These are phyloP conservation scores for Fulmarus glacialis DNA, from an alignment of 2,113 vertebrate genomes.

Conservation along the genomic window DNA sequence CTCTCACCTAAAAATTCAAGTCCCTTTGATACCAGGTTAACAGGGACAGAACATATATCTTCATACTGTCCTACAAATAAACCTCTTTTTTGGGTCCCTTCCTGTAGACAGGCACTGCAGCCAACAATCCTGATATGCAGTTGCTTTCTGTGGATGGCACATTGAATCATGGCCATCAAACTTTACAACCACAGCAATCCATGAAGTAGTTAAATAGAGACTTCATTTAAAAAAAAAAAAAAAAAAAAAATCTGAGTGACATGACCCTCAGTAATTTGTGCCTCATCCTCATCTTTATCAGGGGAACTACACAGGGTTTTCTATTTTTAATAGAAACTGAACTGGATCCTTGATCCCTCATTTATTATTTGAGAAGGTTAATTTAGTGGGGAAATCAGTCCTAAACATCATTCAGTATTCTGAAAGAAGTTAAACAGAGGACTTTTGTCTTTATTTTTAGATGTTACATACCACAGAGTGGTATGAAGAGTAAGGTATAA, in stretches of 20 bases:
- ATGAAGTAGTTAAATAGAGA: neutral
- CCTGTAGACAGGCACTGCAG: neutral
- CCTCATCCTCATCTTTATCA: neutral
- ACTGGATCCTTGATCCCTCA: neutral
- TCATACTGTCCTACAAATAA: neutral
- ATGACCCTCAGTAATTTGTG: neutral
- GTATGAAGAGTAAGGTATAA: neutral
- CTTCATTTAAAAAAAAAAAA: neutral
- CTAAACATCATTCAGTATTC: neutral
- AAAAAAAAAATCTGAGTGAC: neutral
- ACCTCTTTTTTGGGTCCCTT: neutral
- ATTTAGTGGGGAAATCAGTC: neutral
- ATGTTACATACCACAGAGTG: neutral
- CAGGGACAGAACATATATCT: neutral
- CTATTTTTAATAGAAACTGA: neutral
- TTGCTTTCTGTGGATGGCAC: neutral
- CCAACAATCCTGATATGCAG: neutral
- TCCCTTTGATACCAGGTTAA: neutral
- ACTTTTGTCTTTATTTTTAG: neutral
- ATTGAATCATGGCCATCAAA: neutral
- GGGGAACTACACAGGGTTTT: neutral
- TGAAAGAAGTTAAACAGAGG: neutral
- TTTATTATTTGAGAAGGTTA: slow-evolving; percentile 15
- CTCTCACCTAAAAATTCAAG: neutral
- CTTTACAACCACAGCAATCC: neutral